Evolutionary conservation across 2,888 invertebrate genomes (phyloP).

Genomic region (Plagodis pulveraria): DNA sequence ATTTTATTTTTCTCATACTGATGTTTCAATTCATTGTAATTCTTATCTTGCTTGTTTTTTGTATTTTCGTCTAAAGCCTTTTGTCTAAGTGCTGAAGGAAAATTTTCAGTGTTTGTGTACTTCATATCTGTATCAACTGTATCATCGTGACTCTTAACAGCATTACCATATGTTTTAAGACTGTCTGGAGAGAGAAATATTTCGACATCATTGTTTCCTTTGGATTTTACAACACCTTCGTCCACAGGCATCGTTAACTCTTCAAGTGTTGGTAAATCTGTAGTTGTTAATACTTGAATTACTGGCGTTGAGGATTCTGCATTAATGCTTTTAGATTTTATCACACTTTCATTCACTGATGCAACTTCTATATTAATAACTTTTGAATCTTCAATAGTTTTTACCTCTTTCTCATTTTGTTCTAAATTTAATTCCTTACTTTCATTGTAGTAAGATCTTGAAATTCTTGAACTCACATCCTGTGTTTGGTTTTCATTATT

Average conservation of each 20-base stretch:
- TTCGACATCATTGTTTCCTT: not conserved
- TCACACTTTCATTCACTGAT: conserved; percentile 14
- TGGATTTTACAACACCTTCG: not conserved
- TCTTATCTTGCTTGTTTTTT: not conserved
- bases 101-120: not conserved
- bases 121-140: not conserved
- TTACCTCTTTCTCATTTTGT: not conserved
- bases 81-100: conserved; percentile 1
- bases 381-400: conserved; percentile 1
- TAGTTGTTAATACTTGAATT: conserved; percentile 12
- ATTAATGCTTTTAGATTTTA: conserved; percentile 6
- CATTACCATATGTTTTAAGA: not conserved
- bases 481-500: not conserved
- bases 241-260: not conserved
- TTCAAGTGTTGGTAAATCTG: conserved; percentile 2
- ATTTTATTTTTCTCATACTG: conserved; percentile 17
- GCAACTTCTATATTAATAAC: not conserved
- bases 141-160: not conserved
- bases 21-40: conserved; percentile 2
- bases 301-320: not conserved
- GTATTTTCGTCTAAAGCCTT: not conserved
- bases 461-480: not conserved
- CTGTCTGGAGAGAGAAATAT: not conserved
- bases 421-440: no score
- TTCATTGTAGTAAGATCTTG: not conserved